A percentile compares a stretch with the other conserved stretches of the same genome.
Conservation (phyloP, 2,888 invertebrate species). For the Sphinx pinastri region DNA sequence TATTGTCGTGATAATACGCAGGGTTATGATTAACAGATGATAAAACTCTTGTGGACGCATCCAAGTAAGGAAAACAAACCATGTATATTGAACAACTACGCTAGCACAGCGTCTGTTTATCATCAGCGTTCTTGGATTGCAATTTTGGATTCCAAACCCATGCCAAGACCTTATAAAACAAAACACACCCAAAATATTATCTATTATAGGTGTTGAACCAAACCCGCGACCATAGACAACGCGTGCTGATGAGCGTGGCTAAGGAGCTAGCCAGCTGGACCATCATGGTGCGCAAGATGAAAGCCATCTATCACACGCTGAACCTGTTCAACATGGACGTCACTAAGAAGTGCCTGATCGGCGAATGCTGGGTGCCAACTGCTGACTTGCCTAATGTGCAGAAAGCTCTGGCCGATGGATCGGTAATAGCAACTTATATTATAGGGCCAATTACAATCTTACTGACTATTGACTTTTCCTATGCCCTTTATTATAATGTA, state of each 20-base stretch:
- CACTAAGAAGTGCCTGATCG: conserved; percentile 93
- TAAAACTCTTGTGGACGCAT: no score
- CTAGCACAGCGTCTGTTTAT: no score
- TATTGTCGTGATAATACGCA: no score
- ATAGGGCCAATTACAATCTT: no score
- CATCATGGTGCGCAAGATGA: conserved; percentile 95
- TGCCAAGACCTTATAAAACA: not conserved
- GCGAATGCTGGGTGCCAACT: conserved; percentile 93
- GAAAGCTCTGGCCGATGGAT: conserved; percentile 91
- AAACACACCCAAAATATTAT: not conserved
- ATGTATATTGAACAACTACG: no score
- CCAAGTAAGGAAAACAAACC: no score
- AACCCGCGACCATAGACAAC: conserved; percentile 96
- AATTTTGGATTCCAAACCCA: no score
- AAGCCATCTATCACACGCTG: conserved; percentile 95
- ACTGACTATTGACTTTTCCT: no score
- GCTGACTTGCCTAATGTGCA: conserved; percentile 89
- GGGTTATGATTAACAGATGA: no score
- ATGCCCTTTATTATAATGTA: no score
- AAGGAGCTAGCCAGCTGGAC: conserved; percentile 95
- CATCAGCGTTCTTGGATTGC: no score
- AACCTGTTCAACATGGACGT: conserved; percentile 95
- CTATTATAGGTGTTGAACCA: conserved; percentile 89
- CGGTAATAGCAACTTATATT: conserved; percentile 76
- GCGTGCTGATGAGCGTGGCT: conserved; percentile 93